Percentiles rank a stretch among this genome's conserved stretches.
Evolutionary conservation across 2,113 vertebrate species (phyloP).

Genomic region (Chunga burmeisteri): DNA sequence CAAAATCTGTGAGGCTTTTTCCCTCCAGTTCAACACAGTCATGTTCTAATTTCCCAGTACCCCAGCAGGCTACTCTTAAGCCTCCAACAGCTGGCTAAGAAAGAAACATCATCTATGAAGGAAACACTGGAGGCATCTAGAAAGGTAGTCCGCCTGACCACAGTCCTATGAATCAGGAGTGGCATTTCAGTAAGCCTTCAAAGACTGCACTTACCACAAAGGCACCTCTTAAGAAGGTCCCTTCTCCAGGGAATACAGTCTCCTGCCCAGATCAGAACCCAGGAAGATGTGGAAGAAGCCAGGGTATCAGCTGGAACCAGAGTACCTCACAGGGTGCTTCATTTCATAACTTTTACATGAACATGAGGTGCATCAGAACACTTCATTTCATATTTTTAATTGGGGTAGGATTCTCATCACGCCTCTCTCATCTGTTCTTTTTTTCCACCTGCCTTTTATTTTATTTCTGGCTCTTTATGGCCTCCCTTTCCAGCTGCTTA

Average conservation of each 20-base stretch:
- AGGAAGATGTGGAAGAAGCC: not conserved
- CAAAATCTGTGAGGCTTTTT: not conserved
- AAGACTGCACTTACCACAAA: not conserved
- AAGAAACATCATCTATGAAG: not conserved
- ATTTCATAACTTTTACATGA: not conserved
- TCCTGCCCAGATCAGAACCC: not conserved
- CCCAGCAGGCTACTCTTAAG: not conserved
- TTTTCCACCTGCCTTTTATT: constrained; percentile 9
- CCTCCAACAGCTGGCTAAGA: not conserved
- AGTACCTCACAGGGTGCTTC: not conserved
- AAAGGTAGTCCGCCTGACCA: fast-evolving
- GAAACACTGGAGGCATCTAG: not conserved
- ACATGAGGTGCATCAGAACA: not conserved
- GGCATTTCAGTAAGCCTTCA: not conserved
- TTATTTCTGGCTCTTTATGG: not conserved
- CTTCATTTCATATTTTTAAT: not conserved
- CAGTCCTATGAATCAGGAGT: not conserved
- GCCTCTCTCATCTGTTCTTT: not conserved
- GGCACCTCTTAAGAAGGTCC: not conserved
- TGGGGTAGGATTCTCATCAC: not conserved
- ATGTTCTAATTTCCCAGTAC: not conserved
- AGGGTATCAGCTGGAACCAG: not conserved
- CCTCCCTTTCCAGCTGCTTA: constrained; percentile 31
- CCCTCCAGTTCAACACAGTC: not conserved
- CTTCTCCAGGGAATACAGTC: not conserved